phyloP scores from a whole-genome alignment of 2,888 invertebrate species.

The Ariolimax columbianus region DNA sequence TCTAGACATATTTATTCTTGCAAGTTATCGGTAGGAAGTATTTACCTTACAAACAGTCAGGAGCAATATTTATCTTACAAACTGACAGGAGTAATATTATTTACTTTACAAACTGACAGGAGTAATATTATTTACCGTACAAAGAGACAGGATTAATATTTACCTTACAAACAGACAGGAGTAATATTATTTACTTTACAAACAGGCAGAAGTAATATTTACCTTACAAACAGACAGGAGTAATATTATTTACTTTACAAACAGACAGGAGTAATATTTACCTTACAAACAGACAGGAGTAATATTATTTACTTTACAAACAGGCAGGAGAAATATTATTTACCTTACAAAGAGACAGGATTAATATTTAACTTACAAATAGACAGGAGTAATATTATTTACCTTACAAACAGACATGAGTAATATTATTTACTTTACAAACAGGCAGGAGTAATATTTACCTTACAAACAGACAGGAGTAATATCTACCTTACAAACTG shows the following conservation, averaged over 20 bases:
- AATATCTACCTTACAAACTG: background rate
- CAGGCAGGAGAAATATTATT: too few species aligned
- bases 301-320: too few species aligned
- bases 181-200: background rate
- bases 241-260: too few species aligned
- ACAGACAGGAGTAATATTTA: too few species aligned
- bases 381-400: background rate
- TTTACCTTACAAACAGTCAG: background rate
- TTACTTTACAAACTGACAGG: background rate
- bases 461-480: background rate
- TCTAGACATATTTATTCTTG: too few species aligned
- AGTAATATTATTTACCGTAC: background rate
- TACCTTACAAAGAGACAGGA: too few species aligned
- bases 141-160: background rate
- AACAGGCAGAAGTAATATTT: too few species aligned
- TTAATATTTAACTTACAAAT: too few species aligned
- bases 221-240: too few species aligned
- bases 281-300: too few species aligned
- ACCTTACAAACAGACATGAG: background rate
- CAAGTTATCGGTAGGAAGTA: too few species aligned
- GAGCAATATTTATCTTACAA: background rate
- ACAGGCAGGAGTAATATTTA: background rate
- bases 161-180: conserved; percentile 55
- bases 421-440: background rate
- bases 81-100: background rate